A percentile compares a stretch with the other conserved stretches of the same genome.
phyloP scores from a whole-genome alignment of 2,888 invertebrate species.

The Ectemnius lituratus region DNA sequence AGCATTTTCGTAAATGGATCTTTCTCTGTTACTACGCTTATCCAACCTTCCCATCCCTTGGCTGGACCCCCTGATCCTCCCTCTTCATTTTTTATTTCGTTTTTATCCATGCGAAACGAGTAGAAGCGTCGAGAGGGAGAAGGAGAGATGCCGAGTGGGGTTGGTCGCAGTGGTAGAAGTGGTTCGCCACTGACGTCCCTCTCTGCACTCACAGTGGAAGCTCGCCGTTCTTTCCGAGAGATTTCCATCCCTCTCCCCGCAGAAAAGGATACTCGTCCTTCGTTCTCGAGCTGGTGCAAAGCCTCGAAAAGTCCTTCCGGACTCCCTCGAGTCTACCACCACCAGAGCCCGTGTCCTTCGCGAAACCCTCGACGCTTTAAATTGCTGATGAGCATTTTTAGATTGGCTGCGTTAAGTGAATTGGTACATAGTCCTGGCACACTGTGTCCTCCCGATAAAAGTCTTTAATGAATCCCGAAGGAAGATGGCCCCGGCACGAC shows the following conservation, averaged over 20 bases:
- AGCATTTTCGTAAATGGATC: constrained; percentile 77
- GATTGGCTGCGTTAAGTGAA: constrained; percentile 77
- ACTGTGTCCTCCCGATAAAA: constrained; percentile 76
- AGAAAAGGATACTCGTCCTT: constrained; percentile 14
- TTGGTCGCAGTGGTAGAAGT: constrained; percentile 38
- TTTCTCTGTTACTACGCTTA: constrained; percentile 45
- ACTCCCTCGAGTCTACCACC: constrained; percentile 47
- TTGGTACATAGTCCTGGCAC: constrained; percentile 73
- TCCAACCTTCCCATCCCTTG: constrained; percentile 28
- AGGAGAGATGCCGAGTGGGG: constrained; percentile 21
- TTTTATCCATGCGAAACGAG: constrained; percentile 27
- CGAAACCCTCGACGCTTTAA: constrained; percentile 72
- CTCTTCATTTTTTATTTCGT: constrained; percentile 22
- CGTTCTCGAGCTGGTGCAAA: background rate
- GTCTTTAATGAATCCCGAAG: constrained; percentile 67
- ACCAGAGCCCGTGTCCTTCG: constrained; percentile 50
- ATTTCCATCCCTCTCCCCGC: constrained; percentile 19
- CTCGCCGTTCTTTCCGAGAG: constrained; percentile 25
- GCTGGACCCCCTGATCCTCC: constrained; percentile 6
- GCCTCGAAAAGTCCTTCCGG: constrained; percentile 17
- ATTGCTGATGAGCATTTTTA: constrained; percentile 78
- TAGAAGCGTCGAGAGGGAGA: constrained; percentile 18
- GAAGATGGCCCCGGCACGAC: constrained; percentile 53
- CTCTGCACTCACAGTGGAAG: constrained; percentile 16
- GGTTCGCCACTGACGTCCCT: constrained; percentile 57